Evolutionary conservation across 2,888 invertebrate genomes (phyloP).

Genomic region (Miltochrista miniata): DNA sequence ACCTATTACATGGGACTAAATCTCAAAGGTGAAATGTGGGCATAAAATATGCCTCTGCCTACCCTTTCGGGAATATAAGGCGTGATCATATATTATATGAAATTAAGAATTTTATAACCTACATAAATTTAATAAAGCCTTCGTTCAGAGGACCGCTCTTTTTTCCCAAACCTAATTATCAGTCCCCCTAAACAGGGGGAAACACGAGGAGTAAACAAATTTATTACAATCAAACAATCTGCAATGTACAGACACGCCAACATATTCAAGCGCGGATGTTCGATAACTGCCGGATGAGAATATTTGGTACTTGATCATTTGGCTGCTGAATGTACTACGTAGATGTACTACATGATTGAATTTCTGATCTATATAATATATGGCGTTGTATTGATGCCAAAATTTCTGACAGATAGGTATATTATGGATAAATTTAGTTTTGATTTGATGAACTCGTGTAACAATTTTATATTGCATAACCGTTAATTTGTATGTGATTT

Average conservation of each 20-base stretch:
- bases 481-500: no score
- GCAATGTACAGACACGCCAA: slow-evolving; percentile 11
- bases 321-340: slow-evolving; percentile 16
- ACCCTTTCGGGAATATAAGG: no score
- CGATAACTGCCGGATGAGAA: slow-evolving; percentile 20
- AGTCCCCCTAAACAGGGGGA: background rate
- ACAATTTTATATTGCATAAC: no score
- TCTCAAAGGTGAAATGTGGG: no score
- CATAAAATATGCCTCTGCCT: no score
- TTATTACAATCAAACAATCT: background rate
- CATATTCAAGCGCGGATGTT: slow-evolving; percentile 15
- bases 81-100: no score
- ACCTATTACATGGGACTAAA: no score
- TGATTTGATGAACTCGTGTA: no score
- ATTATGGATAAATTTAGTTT: no score
- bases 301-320: slow-evolving; percentile 22
- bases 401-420: background rate
- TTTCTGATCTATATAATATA: slow-evolving; percentile 8
- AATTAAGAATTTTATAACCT: no score
- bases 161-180: background rate
- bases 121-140: no score
- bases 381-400: slow-evolving; percentile 23
- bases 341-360: slow-evolving; percentile 8
- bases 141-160: no score
- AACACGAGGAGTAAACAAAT: background rate